Base-by-base conservation (phyloP, 2,113 vertebrate species). In the Falcunculus frontatus region DNA sequence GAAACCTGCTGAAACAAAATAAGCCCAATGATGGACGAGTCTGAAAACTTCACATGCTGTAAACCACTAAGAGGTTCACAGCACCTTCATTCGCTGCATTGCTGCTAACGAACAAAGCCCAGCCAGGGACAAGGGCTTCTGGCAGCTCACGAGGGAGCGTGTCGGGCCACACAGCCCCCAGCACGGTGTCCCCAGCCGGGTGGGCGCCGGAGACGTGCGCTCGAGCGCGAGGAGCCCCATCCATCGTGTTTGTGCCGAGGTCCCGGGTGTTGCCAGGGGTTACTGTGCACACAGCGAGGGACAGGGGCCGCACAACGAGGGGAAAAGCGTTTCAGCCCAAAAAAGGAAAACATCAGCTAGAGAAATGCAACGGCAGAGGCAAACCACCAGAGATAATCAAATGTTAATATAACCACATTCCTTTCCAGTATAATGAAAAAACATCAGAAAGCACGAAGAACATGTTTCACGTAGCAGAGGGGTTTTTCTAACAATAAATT, bases 221-320 rank as follows among this genome's bases (percentile, higher is more conserved):
- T 74, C 4, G 6, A 77, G 92, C 13, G 4, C 29, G 9, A 35
- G 90, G 39, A 87, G 39, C 42, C 11, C 67, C 70, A 49, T 42
- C 39, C 74, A 8, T 35, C 9, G 29, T 82, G 87, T 84, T 62
- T 73, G 84, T 57, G 70, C 91, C 11, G 23, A 96, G 95, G 94
- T 88, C 87, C 95, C 5, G 29, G 59, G 77, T 32, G 97, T 97
- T 98, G 97, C 97, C 93, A 97, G 87, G 96, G 97, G 97, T 97
- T 97, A 97, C 96, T 0, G 94, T 2, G n/a, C 96, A 77, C 90
- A 83, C 86, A 95, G 94, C 16, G 1, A 78, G 87, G 93, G 90
- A 93, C 65, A 10, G 2, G 35, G 78, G 90, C 89, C 33, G 7
- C 68, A 80, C 92, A 91, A 79, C 26, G 0, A 7, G 33, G 80